A percentile compares a stretch with the other conserved stretches of the same genome.
Evolutionary conservation across 2,113 vertebrate genomes (phyloP).

Genomic region (Callospermophilus lateralis): DNA sequence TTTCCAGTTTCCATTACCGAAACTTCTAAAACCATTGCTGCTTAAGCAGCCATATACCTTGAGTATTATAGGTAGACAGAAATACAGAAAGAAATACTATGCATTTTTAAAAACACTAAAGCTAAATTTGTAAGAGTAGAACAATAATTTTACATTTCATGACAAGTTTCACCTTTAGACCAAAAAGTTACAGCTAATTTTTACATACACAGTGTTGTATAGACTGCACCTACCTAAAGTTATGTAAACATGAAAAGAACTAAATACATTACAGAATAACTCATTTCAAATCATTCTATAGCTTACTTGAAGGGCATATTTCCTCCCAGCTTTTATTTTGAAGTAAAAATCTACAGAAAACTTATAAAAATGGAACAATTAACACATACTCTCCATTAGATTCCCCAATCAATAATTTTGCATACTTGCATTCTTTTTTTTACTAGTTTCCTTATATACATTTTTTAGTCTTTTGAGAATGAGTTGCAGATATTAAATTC

Average conservation of each 20-base stretch:
- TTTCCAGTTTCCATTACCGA: neutral
- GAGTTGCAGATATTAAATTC: neutral
- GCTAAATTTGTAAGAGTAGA: neutral
- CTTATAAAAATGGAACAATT: neutral
- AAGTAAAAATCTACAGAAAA: slow-evolving; percentile 21
- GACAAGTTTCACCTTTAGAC: neutral
- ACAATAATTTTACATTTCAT: neutral
- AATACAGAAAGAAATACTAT: slow-evolving; percentile 24
- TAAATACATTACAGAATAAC: slow-evolving; percentile 15
- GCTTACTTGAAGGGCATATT: neutral
- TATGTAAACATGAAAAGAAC: neutral
- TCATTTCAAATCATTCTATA: neutral
- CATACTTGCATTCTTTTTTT: neutral
- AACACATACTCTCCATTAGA: neutral
- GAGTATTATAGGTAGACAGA: neutral
- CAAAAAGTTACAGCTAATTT: neutral
- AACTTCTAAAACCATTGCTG: neutral
- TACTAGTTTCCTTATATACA: neutral
- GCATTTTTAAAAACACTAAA: slow-evolving; percentile 10
- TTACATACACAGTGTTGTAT: neutral
- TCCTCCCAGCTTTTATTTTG: neutral
- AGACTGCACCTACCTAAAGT: neutral
- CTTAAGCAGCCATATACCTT: neutral
- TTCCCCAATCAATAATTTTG: neutral
- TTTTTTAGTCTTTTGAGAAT: neutral